Conservation (phyloP, 1,140 invertebrate genomes). For the Mycetomoellerius zeteki region DNA sequence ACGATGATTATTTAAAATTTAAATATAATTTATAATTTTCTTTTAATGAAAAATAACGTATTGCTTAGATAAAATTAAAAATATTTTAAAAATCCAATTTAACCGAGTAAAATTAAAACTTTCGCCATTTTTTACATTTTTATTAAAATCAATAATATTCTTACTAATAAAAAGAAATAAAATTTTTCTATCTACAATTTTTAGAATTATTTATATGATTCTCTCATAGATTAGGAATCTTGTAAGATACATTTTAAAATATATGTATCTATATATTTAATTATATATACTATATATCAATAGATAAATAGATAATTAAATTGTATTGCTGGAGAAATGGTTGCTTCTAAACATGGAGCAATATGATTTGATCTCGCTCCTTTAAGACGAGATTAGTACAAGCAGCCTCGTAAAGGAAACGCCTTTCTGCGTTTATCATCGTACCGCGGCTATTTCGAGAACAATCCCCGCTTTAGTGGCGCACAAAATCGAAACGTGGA, state of each 20-base stretch:
- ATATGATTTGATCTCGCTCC: conserved; percentile 8
- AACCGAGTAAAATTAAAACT: not conserved
- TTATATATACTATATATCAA: not conserved
- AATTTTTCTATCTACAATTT: not conserved
- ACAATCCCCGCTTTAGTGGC: conserved; percentile 44
- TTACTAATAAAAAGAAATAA: not conserved
- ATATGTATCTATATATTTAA: not conserved
- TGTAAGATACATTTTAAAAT: not conserved
- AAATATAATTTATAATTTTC: not conserved
- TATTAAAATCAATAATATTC: not conserved
- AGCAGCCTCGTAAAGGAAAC: conserved; percentile 5
- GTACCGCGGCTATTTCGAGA: conserved; percentile 48
- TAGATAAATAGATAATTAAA: conserved; percentile 22
- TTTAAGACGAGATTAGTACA: conserved; percentile 40
- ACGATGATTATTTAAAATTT: not conserved
- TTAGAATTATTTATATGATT: not conserved
- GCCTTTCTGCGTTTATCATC: conserved; percentile 47
- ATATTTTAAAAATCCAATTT: not conserved
- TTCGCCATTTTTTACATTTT: not conserved
- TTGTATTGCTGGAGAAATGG: not conserved
- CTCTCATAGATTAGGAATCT: not conserved
- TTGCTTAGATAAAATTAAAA: not conserved
- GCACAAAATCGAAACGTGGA: conserved; percentile 45
- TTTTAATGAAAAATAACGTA: not conserved
- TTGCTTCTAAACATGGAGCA: not conserved